phyloP scores from a whole-genome alignment of 2,113 vertebrate species.

The Tetrax tetrax region DNA sequence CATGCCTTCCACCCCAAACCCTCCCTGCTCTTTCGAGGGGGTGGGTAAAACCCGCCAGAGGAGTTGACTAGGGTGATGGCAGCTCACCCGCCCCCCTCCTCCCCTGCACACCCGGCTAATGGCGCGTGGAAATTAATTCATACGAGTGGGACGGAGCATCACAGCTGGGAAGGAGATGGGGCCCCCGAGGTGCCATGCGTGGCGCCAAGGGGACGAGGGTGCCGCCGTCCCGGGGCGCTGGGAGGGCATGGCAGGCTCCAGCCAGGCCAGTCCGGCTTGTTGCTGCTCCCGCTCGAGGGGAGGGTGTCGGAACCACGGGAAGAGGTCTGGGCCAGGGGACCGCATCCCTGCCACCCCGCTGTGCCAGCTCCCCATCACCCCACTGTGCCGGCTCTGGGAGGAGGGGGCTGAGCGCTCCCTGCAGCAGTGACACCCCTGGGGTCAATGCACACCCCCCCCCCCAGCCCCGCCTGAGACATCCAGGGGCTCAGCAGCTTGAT shows the following conservation, averaged over 20 bases:
- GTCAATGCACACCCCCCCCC: neutral
- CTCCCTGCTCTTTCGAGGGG: neutral
- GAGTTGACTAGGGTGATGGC: neutral
- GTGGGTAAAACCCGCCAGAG: neutral
- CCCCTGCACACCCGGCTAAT: neutral
- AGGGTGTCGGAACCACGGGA: neutral
- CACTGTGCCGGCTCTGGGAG: neutral
- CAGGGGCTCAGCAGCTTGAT: neutral
- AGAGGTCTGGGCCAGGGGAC: neutral
- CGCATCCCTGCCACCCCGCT: neutral
- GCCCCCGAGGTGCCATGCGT: neutral
- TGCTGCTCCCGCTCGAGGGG: neutral
- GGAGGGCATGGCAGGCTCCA: neutral
- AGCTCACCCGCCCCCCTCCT: neutral
- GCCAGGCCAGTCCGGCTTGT: slow-evolving; percentile 24
- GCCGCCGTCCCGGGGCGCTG: neutral
- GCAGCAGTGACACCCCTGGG: neutral
- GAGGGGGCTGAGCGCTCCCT: neutral
- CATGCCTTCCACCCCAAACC: neutral
- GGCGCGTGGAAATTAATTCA: neutral
- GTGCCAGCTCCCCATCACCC: neutral
- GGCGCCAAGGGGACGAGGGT: neutral
- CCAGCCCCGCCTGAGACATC: neutral
- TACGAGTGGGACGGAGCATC: neutral
- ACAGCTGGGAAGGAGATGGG: neutral